Percentiles rank a stretch among this genome's conserved stretches.
These are phyloP conservation scores for Nephila pilipes DNA, from an alignment of 1,140 invertebrate species.

Conservation along the genomic window DNA sequence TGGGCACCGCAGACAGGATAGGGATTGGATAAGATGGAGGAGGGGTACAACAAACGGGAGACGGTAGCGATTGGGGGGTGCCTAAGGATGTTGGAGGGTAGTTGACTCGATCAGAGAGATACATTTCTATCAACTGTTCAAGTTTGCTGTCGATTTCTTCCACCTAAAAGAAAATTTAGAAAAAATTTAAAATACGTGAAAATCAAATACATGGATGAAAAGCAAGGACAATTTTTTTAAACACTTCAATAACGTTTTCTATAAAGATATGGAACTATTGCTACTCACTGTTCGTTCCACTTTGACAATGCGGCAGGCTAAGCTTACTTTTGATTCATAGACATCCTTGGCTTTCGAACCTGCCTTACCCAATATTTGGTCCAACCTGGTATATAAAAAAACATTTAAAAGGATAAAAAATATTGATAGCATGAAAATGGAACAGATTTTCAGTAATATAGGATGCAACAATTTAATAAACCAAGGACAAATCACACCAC, in stretches of 20 bases:
- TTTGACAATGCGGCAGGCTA: conserved; percentile 95
- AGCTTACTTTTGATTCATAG: conserved; percentile 95
- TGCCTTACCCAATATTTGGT: conserved; percentile 96
- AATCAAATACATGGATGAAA: too few relatives aligned
- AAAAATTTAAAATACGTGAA: too few relatives aligned
- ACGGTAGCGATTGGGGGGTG: conserved; percentile 61
- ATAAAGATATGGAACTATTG: neutral
- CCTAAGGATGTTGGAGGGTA: neutral
- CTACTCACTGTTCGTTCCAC: conserved; percentile 93
- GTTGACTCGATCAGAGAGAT: conserved; percentile 87
- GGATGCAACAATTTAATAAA: too few relatives aligned
- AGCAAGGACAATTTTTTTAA: too few relatives aligned
- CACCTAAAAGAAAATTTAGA: conserved; percentile 85
- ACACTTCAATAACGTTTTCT: neutral
- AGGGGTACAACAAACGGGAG: conserved; percentile 75
- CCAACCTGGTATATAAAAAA: conserved; percentile 85
- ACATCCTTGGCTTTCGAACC: conserved; percentile 95
- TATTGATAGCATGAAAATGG: too few relatives aligned
- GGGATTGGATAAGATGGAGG: conserved; percentile 79
- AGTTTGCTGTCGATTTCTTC: conserved; percentile 96
- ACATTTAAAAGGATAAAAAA: too few relatives aligned
- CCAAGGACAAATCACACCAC: too few relatives aligned
- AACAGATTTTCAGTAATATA: too few relatives aligned
- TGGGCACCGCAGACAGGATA: conserved; percentile 63
- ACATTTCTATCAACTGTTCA: conserved; percentile 95